A percentile compares a stretch with the other conserved stretches of the same genome.
phyloP scores from a whole-genome alignment of 2,797 vertebrate species.

The Sus cebifrons region DNA sequence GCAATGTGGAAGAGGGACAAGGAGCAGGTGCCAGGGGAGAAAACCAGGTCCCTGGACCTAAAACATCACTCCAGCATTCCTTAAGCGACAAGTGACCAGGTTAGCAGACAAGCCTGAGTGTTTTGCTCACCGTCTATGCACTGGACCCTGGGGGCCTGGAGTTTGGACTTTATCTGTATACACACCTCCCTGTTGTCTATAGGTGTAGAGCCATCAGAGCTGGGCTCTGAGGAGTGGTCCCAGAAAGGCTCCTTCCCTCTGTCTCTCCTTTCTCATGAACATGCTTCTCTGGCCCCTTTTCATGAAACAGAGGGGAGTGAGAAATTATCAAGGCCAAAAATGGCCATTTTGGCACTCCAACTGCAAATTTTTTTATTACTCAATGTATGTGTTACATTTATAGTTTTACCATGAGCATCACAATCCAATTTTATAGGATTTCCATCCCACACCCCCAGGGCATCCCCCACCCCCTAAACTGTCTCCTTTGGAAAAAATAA shows the following conservation, averaged over 20 bases:
- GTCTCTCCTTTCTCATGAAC: neutral
- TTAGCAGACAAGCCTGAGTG: neutral
- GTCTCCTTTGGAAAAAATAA: too few species aligned
- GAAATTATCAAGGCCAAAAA: too few species aligned
- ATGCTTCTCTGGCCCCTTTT: neutral
- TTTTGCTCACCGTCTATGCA: neutral
- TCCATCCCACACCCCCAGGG: too few species aligned
- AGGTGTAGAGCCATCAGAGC: neutral
- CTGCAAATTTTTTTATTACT: neutral
- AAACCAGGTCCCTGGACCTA: neutral
- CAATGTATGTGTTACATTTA: too few species aligned
- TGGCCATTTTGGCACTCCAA: neutral
- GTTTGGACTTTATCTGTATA: neutral
- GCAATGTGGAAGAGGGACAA: too few species aligned
- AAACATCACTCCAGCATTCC: neutral
- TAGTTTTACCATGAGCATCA: too few species aligned
- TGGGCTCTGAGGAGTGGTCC: neutral
- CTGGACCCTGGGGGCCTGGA: neutral
- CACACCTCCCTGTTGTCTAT: neutral
- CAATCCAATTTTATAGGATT: too few species aligned
- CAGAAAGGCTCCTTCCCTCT: neutral
- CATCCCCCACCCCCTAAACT: too few species aligned
- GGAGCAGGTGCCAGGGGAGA: fast-evolving
- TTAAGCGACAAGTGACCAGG: fast-evolving
- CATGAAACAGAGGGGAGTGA: too few species aligned